Percentiles rank a stretch among this genome's conserved stretches.
Conservation (phyloP, 2,113 vertebrate genomes). For the Mandrillus leucophaeus region DNA sequence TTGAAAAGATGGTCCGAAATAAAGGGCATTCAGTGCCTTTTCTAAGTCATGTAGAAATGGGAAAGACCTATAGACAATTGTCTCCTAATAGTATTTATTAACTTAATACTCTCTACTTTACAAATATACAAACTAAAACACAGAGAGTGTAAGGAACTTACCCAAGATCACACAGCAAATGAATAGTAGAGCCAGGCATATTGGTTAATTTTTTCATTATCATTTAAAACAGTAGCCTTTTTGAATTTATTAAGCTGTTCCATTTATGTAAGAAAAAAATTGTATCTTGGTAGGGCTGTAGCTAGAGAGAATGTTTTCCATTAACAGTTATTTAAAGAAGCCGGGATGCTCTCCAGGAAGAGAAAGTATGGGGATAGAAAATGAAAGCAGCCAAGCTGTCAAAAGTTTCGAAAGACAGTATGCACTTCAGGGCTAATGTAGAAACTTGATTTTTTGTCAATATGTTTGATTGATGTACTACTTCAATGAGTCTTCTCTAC, state of each 20-base stretch:
- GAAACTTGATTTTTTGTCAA: slow-evolving; percentile 42
- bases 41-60: not conserved
- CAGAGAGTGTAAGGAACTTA: not conserved
- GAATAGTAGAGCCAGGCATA: not conserved
- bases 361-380: not conserved
- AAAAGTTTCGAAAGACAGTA: slow-evolving; percentile 32
- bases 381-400: slow-evolving; percentile 42
- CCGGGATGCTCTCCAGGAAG: slow-evolving; percentile 55
- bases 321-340: slow-evolving; percentile 50
- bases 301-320: slow-evolving; percentile 25
- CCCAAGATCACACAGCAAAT: not conserved
- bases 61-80: not conserved
- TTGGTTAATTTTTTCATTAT: not conserved
- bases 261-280: slow-evolving; percentile 4
- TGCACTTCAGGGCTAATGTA: slow-evolving; percentile 9
- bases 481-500: not conserved
- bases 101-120: not conserved
- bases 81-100: not conserved
- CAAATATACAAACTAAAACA: slow-evolving; percentile 31
- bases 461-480: not conserved
- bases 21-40: not conserved
- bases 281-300: not conserved
- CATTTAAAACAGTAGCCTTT: not conserved
- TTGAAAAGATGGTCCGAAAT: not conserved
- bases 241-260: slow-evolving; percentile 11